Evolutionary conservation across 1,140 invertebrate species (phyloP), one percentile per base, ranked within the genome.

Genomic region (Halesus radiatus): DNA sequence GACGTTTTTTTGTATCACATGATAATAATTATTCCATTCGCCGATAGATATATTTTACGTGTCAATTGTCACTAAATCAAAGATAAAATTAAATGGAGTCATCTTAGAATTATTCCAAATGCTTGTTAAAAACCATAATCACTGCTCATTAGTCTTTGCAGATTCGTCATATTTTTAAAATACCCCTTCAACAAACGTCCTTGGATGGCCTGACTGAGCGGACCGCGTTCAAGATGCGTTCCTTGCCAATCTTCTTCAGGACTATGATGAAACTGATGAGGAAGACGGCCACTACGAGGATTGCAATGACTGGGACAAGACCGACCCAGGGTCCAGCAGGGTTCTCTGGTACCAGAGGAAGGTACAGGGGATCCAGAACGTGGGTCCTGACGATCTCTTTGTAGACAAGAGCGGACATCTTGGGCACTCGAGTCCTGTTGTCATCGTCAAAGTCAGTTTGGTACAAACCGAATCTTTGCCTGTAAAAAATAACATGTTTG

Each of bases 381-480:
- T 88, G 87, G 0, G 88, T 88, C 81, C 88, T 87, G 74, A 92
- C 87, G 6, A 94, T 86, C 58, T 91, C 82, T 54, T 88, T 88
- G 78, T 90, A 90, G 80, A 92, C 91, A 58, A 89, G 80, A 0
- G 91, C 89, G 8, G 94, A 95, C 60, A 90, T 88, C 86, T 95
- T 95, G 1, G 91, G 91, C 3, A 89, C 93, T 80, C 94, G 89
- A 1, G 89, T 90, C 80, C 92, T 88, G 5, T 91, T 85, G 0
- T 91, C 89, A 80, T 92, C 88, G 3, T 84, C 88, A 81, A 95
- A 95, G 85, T 95, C 91, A 0, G 95, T 93, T 23, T 91, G 88
- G 81, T 93, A 91, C 0, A 95, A 81, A 3, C 94, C 94, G 85
- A 94, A 95, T 76, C 89, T 91, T 85, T 92, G 88, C 5, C 90